Evolutionary conservation across 2,888 invertebrate species (phyloP), one percentile per base, ranked within the genome.

Genomic region (Leucophora obtusa): DNA sequence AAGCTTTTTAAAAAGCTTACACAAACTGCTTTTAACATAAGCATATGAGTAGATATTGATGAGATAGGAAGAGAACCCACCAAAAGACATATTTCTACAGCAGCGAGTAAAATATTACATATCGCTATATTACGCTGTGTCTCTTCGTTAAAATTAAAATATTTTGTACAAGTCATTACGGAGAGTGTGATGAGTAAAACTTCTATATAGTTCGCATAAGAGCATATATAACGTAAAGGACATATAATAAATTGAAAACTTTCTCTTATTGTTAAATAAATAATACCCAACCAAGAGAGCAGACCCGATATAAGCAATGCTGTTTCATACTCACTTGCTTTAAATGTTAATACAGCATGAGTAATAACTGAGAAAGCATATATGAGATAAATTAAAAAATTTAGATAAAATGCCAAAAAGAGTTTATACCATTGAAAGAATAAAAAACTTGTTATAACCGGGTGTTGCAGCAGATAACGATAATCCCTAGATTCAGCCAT

Each of bases 371-470:
- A 92, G 14, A 93, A 83, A 89, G 94, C 94, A 85, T 95, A 93
- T 0, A 94, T 86, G 0, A 93, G 88, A 88, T 95, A 96, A 84
- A 95, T 93, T 1, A 93, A 89, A 28, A 96, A 93, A 86, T 96
- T 96, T 2, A 93, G 91, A 83, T 93, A 94, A 86, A 95, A 95
- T 35, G 95, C 91, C 82, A 93, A 92, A 73, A 94, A 93, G 83
- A 96, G 93, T 82, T 94, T 92, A 87, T 94, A 93, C 96, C 96
- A 96, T 88, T 96, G 96, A 73, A 96, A 91, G 84, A 94, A 94
- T 7, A 96, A 89, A 85, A 96, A 96, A 84, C 95, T 95, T 0
- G 95, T 94, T 63, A 96, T 93, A 0, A 96, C 92, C 0, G 96
- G 96, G 90, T 96, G 96, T 84, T 93, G 94, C 18, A 96, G 89